Evolutionary conservation across 2,113 vertebrate genomes (phyloP), one percentile per base, ranked within the genome.

Genomic region (Pogona vitticeps): DNA sequence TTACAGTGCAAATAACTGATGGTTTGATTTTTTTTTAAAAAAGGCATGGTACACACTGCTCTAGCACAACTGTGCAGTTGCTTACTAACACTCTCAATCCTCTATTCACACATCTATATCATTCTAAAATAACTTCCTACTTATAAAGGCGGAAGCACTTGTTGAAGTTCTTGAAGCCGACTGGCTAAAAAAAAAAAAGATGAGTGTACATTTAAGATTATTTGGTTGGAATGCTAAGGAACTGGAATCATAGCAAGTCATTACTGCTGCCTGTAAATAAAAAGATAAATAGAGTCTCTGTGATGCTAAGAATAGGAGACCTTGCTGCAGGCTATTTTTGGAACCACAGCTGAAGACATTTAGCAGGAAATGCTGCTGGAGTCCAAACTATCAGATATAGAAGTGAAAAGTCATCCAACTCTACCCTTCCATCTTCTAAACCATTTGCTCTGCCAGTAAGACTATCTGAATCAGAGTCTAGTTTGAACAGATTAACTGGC

Each of bases 271-370:
- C 81, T 72, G 68, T 58, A 80, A 84, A 88, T n/a, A 67, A 75
- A 84, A 2, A 80, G 61, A 84, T 88, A 80, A 80, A 88, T 52
- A 72, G 68, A 36, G 58, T 33, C 31, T 36, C 70, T 52, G 15
- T 81, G 31, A 14, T 86, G 56, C 40, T 21, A 38, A 65, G 59
- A 26, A 79, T 72, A 52, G 81, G 59, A 84, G 58, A 59, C 61
- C 77, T 75, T 40, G 58, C 42, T 40, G 7, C 58, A 52, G 40
- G 40, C 68, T 88, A 80, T 80, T 84, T 80, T 65, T 79, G 59
- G 82, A 79, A 63, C 58, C 67, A 52, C 76, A 80, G 73, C 80
- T 76, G 80, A 78, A 80, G 72, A 83, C 63, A 59, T 70, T 58
- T 77, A 83, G 7, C 33, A 73, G n/a, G 58, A 80, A 80, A 59